phyloP scores from a whole-genome alignment of 2,113 vertebrate species.

The Ameiurus melas region DNA sequence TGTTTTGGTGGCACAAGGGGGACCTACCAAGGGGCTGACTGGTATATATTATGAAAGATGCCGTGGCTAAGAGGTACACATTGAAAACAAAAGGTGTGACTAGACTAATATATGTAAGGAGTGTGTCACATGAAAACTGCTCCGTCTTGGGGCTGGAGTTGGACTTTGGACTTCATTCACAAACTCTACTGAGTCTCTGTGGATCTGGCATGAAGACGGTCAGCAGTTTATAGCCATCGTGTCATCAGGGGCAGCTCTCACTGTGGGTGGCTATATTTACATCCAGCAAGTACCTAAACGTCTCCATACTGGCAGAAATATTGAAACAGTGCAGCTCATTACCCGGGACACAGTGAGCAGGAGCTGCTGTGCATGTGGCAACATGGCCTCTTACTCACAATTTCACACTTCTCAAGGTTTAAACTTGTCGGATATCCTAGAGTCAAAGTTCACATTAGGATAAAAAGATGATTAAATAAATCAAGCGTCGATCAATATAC shows the following conservation, averaged over 20 bases:
- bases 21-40: no score
- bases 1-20: no score
- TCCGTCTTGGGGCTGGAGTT: neutral
- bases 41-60: neutral
- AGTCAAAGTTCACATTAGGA: neutral
- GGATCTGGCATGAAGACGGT: conserved; percentile 45
- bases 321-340: neutral
- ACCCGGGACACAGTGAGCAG: neutral
- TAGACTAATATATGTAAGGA: neutral
- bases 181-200: conserved; percentile 26
- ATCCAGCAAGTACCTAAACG: conserved; percentile 55
- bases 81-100: neutral
- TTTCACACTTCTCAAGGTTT: neutral
- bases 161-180: conserved; percentile 48
- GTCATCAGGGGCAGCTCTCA: conserved; percentile 54
- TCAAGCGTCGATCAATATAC: neutral
- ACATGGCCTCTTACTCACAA: neutral
- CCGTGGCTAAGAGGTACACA: neutral
- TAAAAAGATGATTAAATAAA: neutral
- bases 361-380: conserved; percentile 1
- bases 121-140: neutral
- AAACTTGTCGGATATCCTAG: neutral
- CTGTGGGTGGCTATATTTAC: conserved; percentile 76
- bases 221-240: conserved; percentile 53
- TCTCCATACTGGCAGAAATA: conserved; percentile 61